Base-by-base conservation (phyloP, 2,888 invertebrate species). In the Holacanthella duospinosa region DNA sequence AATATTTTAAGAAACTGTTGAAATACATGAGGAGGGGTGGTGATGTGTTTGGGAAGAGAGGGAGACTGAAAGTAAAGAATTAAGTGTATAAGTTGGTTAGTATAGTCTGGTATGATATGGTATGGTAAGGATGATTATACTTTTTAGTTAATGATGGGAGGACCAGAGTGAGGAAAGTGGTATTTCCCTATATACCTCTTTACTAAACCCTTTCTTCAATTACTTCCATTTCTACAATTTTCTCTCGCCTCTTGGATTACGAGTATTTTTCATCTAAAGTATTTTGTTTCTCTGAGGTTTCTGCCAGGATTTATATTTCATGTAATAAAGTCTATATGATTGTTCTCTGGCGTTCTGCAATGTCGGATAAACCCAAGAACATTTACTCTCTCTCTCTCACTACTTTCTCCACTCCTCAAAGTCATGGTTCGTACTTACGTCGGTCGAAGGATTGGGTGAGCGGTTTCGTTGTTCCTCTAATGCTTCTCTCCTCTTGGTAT, bases 71-170 rank as follows among this genome's bases (percentile, higher is more conserved):
- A 36, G 16, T n/a, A n/a, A n/a, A n/a, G n/a, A n/a, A n/a, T n/a
- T n/a, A n/a, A n/a, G n/a, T n/a, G n/a, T n/a, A n/a, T n/a, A n/a
- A n/a, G n/a, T n/a, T n/a, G n/a, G n/a, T n/a, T n/a, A n/a, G n/a
- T n/a, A n/a, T n/a, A n/a, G n/a, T n/a, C n/a, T n/a, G n/a, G n/a
- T n/a, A n/a, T n/a, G n/a, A n/a, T n/a, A n/a, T n/a, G n/a, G n/a
- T n/a, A n/a, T 48, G 48, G n/a, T 9, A 4, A 9, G 12, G 48
- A 48, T 48, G 48, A 48, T 48, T 48, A 48, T 48, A 21, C 48
- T 21, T 48, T 36, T 48, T n/a, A 48, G 48, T 48, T 48, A 48
- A 48, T 48, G 48, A 48, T 48, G 48, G 21, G n/a, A 21, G 48
- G 21, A 21, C 4, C 21, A 48, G 36, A 36, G 36, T 6, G 16